Evolutionary conservation across 2,113 vertebrate genomes (phyloP), one percentile per base, ranked within the genome.

Genomic region (Mustela lutreola): DNA sequence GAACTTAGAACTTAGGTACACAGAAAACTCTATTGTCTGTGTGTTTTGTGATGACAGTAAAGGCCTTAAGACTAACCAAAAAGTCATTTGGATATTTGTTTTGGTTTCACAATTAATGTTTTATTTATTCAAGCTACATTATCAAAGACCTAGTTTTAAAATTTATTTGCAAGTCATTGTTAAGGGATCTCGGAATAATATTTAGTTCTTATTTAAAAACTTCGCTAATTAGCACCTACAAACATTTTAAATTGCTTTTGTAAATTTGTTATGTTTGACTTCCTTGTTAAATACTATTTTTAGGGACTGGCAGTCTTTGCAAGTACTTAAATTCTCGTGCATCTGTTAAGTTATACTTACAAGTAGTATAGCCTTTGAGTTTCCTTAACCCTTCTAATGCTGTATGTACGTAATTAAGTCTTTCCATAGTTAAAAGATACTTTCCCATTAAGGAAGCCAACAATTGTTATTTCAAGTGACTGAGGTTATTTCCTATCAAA

Each of bases 41-140:
- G 50, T 63, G 28, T 31, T 84, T 95, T 81, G 33, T 60, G 4
- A 89, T 94, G 80, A 62, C 4, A 8, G 9, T 79, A 53, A 78
- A 18, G 48, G 48, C 28, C 18, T 53, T 21, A 79, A n/a, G 48
- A 53, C 16, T 50, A 53, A 10, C 76, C 76, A 50, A 21, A 95
- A 93, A 62, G 9, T 75, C 39, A 81, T 50, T 67, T 21, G 45
- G 63, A 1, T 70, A 75, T 88, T 84, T 91, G 62, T 63, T 95
- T 83, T 75, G 21, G 15, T 39, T 96, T 91, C 88, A 87, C 53
- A 95, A 58, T 83, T 67, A 80, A 67, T 93, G 53, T 88, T 96
- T 96, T n/a, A 88, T n/a, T 88, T 95, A 39, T 70, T 96, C 11
- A 89, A 65, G 11, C 79, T 76, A 56, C 4, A 11, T 60, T 45